Evolutionary conservation across 2,888 invertebrate species (phyloP), one percentile per base, ranked within the genome.

Genomic region (Seladonia tumulorum): DNA sequence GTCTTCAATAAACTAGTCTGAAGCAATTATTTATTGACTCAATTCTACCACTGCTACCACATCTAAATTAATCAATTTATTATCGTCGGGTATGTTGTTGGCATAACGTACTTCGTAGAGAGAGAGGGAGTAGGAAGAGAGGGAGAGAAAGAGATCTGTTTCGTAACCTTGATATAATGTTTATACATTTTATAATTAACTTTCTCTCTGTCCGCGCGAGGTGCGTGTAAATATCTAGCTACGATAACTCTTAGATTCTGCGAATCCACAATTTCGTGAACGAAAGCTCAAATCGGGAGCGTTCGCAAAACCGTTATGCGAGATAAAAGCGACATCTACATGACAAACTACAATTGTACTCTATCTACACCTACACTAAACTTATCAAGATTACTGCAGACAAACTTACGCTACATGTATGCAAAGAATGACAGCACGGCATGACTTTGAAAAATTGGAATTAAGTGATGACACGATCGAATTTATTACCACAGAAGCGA

Each of bases 371-470:
- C n/a, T n/a, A n/a, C 5, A 35, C 35, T 39, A 49, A 66, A 70
- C 35, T 80, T 60, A 70, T 79, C 60, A 76, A 39, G 47, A 76
- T 79, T 71, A 42, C 39, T 18, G 35, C 66, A 25, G 22, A 80
- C 29, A 76, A 49, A 72, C 14, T 29, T 57, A 53, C 60, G 18
- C 4, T 22, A 76, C 66, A 76, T 22, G 5, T 25, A 80, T 39
- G 4, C 47, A 29, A 71, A 57, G 39, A 70, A 75, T 81, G 75
- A 86, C 75, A 63, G 47, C 76, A 66, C 72, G 81, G 90, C 88
- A 89, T 89, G 89, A 89, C 89, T 90, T 83, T 88, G 79, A 84
- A 86, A 86, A 90, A 88, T 86, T 79, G 79, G 57, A 66, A 63
- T 5, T 49, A 39, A 25, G 53, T 53, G 63, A 81, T 82, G 73